Evolutionary conservation across 2,888 invertebrate species (phyloP).

Genomic region (Melanostoma mellinum): DNA sequence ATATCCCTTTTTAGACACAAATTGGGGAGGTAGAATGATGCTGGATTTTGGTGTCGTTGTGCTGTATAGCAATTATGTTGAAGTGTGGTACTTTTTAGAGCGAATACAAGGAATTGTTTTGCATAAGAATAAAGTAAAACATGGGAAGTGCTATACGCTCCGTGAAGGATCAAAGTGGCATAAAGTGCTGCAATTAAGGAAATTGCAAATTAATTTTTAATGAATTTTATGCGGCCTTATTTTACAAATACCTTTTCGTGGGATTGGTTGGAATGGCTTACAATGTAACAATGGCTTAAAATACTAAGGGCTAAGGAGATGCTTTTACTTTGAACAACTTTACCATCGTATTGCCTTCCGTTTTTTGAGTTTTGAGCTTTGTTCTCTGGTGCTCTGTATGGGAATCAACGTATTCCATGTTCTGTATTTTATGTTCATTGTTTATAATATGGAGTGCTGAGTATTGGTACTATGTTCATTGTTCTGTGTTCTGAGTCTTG

Average conservation of each 20-base stretch:
- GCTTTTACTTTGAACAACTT: too few species aligned
- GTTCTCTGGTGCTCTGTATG: too few species aligned
- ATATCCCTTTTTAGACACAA: slow-evolving; percentile 55
- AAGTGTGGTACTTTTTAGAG: slow-evolving; percentile 56
- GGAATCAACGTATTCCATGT: too few species aligned
- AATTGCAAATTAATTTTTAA: slow-evolving; percentile 72
- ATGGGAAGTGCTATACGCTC: slow-evolving; percentile 13
- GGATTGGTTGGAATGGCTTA: background rate
- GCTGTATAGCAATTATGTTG: slow-evolving; percentile 61
- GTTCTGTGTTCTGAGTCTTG: too few species aligned
- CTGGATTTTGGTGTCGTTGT: background rate
- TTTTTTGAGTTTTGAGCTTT: too few species aligned
- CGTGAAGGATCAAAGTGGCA: slow-evolving; percentile 60
- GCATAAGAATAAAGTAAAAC: slow-evolving; percentile 27
- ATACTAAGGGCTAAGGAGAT: too few species aligned
- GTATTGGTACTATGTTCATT: too few species aligned
- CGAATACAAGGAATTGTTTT: slow-evolving; percentile 24
- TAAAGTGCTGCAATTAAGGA: slow-evolving; percentile 69
- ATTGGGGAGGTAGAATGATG: slow-evolving; percentile 28
- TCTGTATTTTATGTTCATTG: too few species aligned
- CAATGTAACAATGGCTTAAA: too few species aligned
- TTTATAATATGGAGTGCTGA: too few species aligned
- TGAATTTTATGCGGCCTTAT: slow-evolving; percentile 62
- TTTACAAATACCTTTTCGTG: slow-evolving; percentile 31
- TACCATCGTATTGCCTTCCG: too few species aligned